These are phyloP conservation scores for Leptinotarsa undecemlineata DNA, from an alignment of 1,140 invertebrate species.

Conservation along the genomic window DNA sequence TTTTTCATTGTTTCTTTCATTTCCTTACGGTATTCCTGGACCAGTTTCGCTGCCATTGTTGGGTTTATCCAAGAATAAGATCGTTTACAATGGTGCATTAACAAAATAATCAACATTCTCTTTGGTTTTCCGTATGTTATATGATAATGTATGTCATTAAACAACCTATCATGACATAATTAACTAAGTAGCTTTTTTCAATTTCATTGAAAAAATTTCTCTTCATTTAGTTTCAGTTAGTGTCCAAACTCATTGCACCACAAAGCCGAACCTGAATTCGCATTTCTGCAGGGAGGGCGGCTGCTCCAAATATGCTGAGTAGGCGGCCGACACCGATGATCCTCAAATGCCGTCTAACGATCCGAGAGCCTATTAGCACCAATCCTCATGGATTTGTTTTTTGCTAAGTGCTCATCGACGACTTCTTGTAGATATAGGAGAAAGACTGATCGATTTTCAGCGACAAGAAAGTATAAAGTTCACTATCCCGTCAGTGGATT, in stretches of 20 bases:
- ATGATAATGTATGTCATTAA: too few relatives aligned
- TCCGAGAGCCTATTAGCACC: conserved; percentile 28
- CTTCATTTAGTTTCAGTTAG: too few relatives aligned
- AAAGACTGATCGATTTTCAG: background rate
- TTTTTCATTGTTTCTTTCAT: too few relatives aligned
- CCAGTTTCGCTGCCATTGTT: too few relatives aligned
- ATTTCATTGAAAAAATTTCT: too few relatives aligned
- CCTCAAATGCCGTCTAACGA: conserved; percentile 19
- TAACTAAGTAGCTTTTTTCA: too few relatives aligned
- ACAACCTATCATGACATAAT: too few relatives aligned
- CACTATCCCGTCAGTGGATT: background rate
- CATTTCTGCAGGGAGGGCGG: background rate
- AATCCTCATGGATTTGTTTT: conserved; percentile 27
- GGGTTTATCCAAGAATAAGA: too few relatives aligned
- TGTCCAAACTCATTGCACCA: background rate
- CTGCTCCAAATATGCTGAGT: conserved; percentile 30
- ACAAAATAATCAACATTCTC: too few relatives aligned
- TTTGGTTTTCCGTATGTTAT: too few relatives aligned
- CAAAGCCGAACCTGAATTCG: background rate
- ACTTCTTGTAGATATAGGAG: background rate
- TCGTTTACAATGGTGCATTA: too few relatives aligned
- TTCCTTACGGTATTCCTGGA: too few relatives aligned
- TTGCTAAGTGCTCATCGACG: conserved; percentile 17
- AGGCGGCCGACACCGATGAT: conserved; percentile 13
- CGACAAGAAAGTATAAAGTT: background rate